Percentiles rank a stretch among this genome's conserved stretches.
Evolutionary conservation across 2,113 vertebrate genomes (phyloP).

Genomic region (Chloroceryle aenea): DNA sequence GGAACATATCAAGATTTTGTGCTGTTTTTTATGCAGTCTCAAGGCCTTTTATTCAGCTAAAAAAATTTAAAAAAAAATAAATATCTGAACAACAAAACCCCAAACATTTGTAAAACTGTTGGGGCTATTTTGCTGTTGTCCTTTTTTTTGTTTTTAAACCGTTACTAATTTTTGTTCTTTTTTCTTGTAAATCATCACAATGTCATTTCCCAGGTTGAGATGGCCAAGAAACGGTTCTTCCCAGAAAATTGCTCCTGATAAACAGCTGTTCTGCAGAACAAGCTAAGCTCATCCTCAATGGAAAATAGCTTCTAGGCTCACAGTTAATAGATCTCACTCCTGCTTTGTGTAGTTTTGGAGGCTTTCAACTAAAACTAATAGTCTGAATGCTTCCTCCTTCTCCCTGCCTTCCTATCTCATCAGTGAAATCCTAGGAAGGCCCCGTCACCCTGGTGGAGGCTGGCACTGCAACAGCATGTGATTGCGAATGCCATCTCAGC

Average conservation of each 20-base stretch:
- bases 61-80: not conserved
- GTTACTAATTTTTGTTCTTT: not conserved
- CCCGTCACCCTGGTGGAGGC: not conserved
- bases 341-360: not conserved
- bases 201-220: not conserved
- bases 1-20: not conserved
- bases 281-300: not conserved
- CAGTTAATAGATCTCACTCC: not conserved
- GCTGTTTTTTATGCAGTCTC: not conserved
- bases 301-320: not conserved
- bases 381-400: not conserved
- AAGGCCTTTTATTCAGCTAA: slow-evolving; percentile 3
- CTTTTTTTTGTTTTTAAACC: not conserved
- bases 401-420: not conserved
- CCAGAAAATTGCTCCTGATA: not conserved
- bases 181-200: slow-evolving; percentile 1
- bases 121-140: not conserved
- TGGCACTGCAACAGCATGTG: not conserved
- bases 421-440: not conserved
- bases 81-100: not conserved
- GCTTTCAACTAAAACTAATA: not conserved
- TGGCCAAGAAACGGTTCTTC: not conserved
- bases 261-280: not conserved
- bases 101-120: not conserved
- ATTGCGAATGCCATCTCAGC: not conserved